Evolutionary conservation across 2,888 invertebrate genomes (phyloP), one percentile per base, ranked within the genome.

Genomic region (Sesia apiformis): DNA sequence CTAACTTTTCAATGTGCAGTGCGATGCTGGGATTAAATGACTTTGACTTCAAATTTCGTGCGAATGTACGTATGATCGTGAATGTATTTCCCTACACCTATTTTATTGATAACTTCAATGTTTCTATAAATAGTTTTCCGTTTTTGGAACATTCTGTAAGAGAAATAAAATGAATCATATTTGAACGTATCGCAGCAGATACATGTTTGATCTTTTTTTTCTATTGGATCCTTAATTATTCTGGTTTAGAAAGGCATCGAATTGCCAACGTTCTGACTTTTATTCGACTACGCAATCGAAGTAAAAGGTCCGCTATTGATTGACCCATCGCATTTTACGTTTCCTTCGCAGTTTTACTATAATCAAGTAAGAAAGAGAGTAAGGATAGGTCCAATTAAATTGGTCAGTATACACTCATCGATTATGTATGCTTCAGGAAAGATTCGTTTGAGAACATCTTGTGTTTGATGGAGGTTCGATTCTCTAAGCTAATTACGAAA

Each of bases 241-340:
- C 23, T 23, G 23, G 23, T 23, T 23, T 23, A 23, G 23, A 23
- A 23, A 23, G 42, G 42, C 42, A 7, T 42, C 42, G 3, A 7
- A 5, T 3, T 7, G 5, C 7, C 42, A 2, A 42, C 42, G 2
- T 58, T 56, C 52, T 55, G 58, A 58, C 59, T 60, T 59, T 57
- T 56, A 63, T 61, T 59, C 60, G 59, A 59, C 58, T 57, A 57
- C 61, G 60, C 65, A 70, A 70, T 70, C 65, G 52, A 51, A 57
- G 61, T 69, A 70, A 69, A 69, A 70, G 70, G 67, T 63, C 57
- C 63, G 57, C 54, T 57, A 55, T 61, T 6, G 7, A 5, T 42
- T 42, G 42, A 42, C 42, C 50, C 46, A 2, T 23, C 23, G 51
- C 38, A 40, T 53, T 7, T 42, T 42, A 6, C 42, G 42, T 42